Conservation (phyloP, 37 sponge, comb jelly and placozoan species). For the Chondrosia reniformis region DNA sequence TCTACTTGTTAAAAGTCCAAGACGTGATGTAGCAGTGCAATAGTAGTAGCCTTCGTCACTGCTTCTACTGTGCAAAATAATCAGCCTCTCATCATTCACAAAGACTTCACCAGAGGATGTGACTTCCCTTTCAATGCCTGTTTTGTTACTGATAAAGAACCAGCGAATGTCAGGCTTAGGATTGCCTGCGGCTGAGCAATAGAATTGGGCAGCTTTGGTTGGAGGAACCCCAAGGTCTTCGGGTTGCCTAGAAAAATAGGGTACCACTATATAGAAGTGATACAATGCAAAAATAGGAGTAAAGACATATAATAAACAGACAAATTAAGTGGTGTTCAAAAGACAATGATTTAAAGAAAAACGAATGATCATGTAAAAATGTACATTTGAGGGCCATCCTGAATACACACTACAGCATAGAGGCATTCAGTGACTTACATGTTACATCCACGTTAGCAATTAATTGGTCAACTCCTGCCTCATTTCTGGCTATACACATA, state of each 20-base stretch:
- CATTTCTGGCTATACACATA: slow-evolving; percentile 17
- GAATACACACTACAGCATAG: too few species aligned
- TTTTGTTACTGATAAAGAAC: slow-evolving; percentile 17
- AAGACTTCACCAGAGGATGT: not conserved
- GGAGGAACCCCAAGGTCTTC: slow-evolving; percentile 6
- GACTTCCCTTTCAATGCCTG: not conserved
- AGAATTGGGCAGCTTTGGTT: slow-evolving; percentile 21
- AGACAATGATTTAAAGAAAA: too few species aligned
- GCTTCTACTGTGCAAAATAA: not conserved
- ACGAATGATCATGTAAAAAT: too few species aligned
- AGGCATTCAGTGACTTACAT: not conserved
- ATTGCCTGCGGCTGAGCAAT: slow-evolving; percentile 37
- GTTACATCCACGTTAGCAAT: slow-evolving; percentile 14
- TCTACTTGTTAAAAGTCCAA: slow-evolving; percentile 2
- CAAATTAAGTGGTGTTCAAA: too few species aligned
- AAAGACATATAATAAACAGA: too few species aligned
- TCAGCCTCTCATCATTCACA: slow-evolving; percentile 30
- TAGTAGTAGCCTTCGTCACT: slow-evolving; percentile 42
- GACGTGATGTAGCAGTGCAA: slow-evolving; percentile 27
- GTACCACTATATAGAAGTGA: slow-evolving; percentile 9
- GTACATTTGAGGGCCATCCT: too few species aligned
- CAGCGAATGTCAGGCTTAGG: slow-evolving; percentile 43
- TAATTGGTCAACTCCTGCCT: slow-evolving; percentile 1
- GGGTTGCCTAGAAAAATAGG: slow-evolving; percentile 23
- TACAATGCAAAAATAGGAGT: too few species aligned